phyloP scores from a whole-genome alignment of 2,888 invertebrate species.

The Drosophila antonietae region DNA sequence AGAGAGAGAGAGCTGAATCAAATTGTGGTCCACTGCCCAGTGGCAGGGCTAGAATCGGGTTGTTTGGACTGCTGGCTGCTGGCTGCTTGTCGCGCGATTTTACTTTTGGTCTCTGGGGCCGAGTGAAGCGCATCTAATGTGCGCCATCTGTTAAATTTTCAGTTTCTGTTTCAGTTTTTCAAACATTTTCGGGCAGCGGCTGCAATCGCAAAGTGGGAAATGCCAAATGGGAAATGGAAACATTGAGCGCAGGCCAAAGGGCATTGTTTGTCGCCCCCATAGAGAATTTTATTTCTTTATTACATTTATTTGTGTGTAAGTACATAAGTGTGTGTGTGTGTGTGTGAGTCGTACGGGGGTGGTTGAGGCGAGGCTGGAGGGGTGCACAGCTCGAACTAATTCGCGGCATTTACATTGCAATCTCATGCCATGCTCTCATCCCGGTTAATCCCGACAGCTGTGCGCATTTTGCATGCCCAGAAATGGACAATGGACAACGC shows the following conservation, averaged over 20 bases:
- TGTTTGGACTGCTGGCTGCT: not conserved
- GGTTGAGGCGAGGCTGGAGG: slow-evolving; percentile 27
- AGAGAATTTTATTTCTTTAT: slow-evolving; percentile 66
- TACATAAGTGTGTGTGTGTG: slow-evolving; percentile 6
- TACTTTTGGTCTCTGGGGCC: slow-evolving; percentile 54
- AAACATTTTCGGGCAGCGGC: slow-evolving; percentile 41
- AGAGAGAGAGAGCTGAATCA: slow-evolving; percentile 32
- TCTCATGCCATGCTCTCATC: slow-evolving; percentile 28
- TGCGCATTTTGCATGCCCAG: slow-evolving; percentile 62
- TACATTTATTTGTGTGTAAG: slow-evolving; percentile 70
- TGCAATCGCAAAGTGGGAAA: slow-evolving; percentile 37
- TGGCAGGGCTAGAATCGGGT: not conserved
- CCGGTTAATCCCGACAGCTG: slow-evolving; percentile 70
- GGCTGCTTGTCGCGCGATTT: slow-evolving; percentile 20
- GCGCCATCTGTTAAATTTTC: slow-evolving; percentile 79
- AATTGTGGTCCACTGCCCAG: slow-evolving; percentile 35
- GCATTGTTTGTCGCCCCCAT: slow-evolving; percentile 55
- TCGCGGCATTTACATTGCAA: slow-evolving; percentile 67
- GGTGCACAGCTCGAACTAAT: slow-evolving; percentile 48
- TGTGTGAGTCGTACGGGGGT: slow-evolving; percentile 35
- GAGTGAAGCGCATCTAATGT: slow-evolving; percentile 75
- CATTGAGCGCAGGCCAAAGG: slow-evolving; percentile 36
- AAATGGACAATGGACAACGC: slow-evolving; percentile 7
- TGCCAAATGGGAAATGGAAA: slow-evolving; percentile 20
- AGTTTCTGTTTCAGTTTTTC: slow-evolving; percentile 34